Evolutionary conservation across 2,113 vertebrate species (phyloP).

Genomic region (Fulmarus glacialis): DNA sequence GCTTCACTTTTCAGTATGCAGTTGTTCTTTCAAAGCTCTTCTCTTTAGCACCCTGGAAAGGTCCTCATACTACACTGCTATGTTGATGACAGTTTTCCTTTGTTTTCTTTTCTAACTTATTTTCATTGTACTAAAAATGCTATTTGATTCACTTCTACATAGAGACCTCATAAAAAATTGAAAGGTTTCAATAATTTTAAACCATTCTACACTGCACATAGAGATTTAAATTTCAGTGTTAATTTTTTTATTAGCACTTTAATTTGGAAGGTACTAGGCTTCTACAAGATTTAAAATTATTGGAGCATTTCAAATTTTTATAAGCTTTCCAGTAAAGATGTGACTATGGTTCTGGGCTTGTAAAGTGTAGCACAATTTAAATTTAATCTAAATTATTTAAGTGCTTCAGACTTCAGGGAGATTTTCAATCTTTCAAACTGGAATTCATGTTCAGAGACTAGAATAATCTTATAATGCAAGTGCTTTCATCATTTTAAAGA

Average conservation of each 20-base stretch:
- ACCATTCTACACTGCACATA: conserved; percentile 66
- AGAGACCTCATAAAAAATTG: conserved; percentile 75
- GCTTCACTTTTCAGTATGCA: neutral
- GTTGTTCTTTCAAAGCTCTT: neutral
- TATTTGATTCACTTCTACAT: conserved; percentile 60
- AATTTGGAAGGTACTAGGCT: conserved; percentile 73
- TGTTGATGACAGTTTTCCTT: neutral
- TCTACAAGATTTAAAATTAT: conserved; percentile 81
- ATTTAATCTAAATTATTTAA: conserved; percentile 82
- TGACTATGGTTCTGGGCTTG: conserved; percentile 65
- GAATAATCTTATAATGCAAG: conserved; percentile 47
- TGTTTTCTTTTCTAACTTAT: conserved; percentile 54
- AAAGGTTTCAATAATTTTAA: conserved; percentile 77
- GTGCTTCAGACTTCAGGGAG: conserved; percentile 59
- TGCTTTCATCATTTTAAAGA: conserved; percentile 57
- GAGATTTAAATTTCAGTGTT: conserved; percentile 75
- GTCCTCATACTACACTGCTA: neutral
- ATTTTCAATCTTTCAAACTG: conserved; percentile 69
- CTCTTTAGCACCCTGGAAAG: neutral
- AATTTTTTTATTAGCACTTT: conserved; percentile 79
- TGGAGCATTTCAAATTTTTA: conserved; percentile 81
- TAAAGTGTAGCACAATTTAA: conserved; percentile 74
- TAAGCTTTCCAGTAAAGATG: conserved; percentile 75
- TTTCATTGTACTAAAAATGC: conserved; percentile 56
- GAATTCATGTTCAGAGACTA: conserved; percentile 55